Evolutionary conservation across 2,113 vertebrate genomes (phyloP), one percentile per base, ranked within the genome.

Genomic region (Morone chrysops): DNA sequence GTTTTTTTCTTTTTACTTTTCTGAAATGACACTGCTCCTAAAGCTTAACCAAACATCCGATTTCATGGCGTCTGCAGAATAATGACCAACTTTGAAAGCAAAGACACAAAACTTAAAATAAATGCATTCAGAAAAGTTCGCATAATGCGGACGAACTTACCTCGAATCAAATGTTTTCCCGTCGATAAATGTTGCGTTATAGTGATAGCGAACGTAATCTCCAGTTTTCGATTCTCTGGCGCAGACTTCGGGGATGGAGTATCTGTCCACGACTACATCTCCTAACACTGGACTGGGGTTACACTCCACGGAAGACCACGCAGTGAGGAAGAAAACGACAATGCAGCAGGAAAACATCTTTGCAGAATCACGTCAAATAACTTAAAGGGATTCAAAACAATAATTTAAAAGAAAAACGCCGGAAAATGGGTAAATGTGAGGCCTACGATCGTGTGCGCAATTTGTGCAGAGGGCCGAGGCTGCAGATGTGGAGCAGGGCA

Each of bases 121-220:
- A 66, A n/a, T 22, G 50, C 62, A 54, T 17, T 38, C 2, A 7
- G 0, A 0, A 17, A 7, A 43, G 25, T 5, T n/a, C 6, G 53
- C 8, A 3, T 25, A 62, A 68, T 0, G 11, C 6, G 8, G 2
- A 59, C 6, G 1, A 8, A 57, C 86, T 93, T 94, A 99, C 98
- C 98, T 99, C 38, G 98, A 98, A 89, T 99, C 98, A 87, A 99
- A 99, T 59, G 95, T 95, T 89, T 96, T 96, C 67, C 97, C 98
- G 65, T 98, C 97, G 65, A 95, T 88, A 65, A 99, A 97, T 41
- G 97, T 97, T 57, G 97, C 98, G 83, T 99, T 99, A 88, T 98
- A 99, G 92, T 99, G 98, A 90, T 98, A 99, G 25, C 98, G 97
- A 20, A 99, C 95, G 70, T 95, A 95, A 61, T 99, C 98, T 11